Evolutionary conservation across 2,888 invertebrate genomes (phyloP), one percentile per base, ranked within the genome.

Genomic region (Rhimphoctona megacephalus): DNA sequence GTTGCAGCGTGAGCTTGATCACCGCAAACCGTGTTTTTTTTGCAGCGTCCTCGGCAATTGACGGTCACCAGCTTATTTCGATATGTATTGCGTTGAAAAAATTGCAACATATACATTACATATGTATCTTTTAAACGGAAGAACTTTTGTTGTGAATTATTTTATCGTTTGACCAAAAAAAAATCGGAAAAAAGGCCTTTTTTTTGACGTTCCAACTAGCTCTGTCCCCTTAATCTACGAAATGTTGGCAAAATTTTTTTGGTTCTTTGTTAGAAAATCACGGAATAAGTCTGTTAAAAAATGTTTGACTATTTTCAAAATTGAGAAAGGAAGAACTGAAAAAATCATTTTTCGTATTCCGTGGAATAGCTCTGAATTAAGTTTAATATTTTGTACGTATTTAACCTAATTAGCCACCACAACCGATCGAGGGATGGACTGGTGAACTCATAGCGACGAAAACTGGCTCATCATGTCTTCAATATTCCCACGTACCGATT

Each of bases 371-470:
- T 11, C 17, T 0, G 0, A 25, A 14, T 25, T 54, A 6, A 1
- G 7, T 19, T 73, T 14, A 0, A 57, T 74, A 22, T 19, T 66
- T n/a, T 36, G 5, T 66, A 11, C 9, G 14, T 46, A 30, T 33
- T 17, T 25, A 11, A n/a, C 11, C 9, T 6, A 19, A 82, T 61
- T 80, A 94, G 93, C 89, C 93, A 69, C 92, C 93, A 6, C 89
- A 90, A 73, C 89, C 86, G 36, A 36, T 92, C 49, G 76, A 85
- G 17, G 76, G 90, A 78, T 94, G 93, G 93, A 80, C 64, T 11
- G 92, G 92, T n/a, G 92, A 91, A 67, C 80, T 92, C 25, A 80
- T 90, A 4, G 94, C 94, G 11, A 93, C 91, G 5, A 92, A 93
- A 83, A 86, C 90, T 52, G 89, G 92, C 3, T 82, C 92, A 9